These are phyloP conservation scores for Aphelocoma californica DNA, from an alignment of 2,797 vertebrate genomes.

Conservation along the genomic window DNA sequence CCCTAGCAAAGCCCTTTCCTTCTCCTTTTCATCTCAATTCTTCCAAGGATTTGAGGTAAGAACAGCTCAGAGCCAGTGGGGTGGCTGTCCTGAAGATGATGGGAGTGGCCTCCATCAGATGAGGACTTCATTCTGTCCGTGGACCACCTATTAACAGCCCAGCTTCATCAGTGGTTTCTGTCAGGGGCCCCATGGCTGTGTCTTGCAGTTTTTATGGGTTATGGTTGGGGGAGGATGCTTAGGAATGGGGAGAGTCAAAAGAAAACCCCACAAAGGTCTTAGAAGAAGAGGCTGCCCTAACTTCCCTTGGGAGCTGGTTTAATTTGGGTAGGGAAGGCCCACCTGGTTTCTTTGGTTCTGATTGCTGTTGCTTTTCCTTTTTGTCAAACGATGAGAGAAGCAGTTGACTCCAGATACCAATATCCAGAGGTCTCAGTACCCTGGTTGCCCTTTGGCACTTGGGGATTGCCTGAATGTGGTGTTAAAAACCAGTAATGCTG, in stretches of 20 bases:
- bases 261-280: not conserved
- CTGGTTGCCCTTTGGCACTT: not conserved
- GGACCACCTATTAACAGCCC: not conserved
- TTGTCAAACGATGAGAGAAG: not conserved
- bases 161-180: not conserved
- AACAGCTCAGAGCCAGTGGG: not conserved
- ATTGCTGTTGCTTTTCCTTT: not conserved
- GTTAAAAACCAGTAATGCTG: not conserved
- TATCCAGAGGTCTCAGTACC: not conserved
- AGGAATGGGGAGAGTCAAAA: fast-evolving
- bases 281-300: not conserved
- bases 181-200: not conserved
- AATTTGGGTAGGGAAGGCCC: not conserved
- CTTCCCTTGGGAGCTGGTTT: not conserved
- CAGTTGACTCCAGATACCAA: not conserved
- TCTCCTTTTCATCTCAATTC: not conserved
- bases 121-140: not conserved
- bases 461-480: not conserved
- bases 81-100: not conserved
- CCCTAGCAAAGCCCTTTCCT: not conserved
- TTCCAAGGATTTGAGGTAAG: not conserved
- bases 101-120: not conserved
- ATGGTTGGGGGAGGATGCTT: not conserved
- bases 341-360: not conserved
- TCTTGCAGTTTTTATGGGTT: not conserved